Conservation (phyloP, 1,140 invertebrate genomes). For the Diuraphis noxia region DNA sequence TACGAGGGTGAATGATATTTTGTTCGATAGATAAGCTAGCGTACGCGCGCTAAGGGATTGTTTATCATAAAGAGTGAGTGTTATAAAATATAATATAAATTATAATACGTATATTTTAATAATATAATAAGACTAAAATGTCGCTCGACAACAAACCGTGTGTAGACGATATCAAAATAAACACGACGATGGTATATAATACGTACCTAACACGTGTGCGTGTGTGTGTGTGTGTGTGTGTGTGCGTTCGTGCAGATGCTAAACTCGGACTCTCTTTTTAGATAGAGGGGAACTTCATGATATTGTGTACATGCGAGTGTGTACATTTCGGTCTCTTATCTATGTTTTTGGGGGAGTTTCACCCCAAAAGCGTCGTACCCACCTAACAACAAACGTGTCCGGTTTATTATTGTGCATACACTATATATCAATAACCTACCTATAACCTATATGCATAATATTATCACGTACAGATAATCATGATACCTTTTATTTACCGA, state of each 20-base stretch:
- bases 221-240: background rate
- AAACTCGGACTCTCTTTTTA: background rate
- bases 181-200: background rate
- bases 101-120: background rate
- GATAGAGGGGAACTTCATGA: background rate
- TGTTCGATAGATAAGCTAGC: background rate
- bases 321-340: background rate
- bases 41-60: background rate
- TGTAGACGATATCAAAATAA: background rate
- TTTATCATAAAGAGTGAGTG: background rate
- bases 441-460: background rate
- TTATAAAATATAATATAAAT: background rate
- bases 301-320: background rate
- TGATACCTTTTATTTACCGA: background rate
- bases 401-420: background rate
- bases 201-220: background rate
- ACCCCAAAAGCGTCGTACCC: background rate
- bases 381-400: background rate
- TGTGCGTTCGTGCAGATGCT: background rate
- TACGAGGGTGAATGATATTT: background rate
- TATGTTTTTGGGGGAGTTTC: background rate
- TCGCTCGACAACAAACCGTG: background rate
- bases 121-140: background rate
- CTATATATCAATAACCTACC: background rate
- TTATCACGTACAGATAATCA: background rate